Evolutionary conservation across 2,113 vertebrate species (phyloP).

Genomic region (Lycaon pictus): DNA sequence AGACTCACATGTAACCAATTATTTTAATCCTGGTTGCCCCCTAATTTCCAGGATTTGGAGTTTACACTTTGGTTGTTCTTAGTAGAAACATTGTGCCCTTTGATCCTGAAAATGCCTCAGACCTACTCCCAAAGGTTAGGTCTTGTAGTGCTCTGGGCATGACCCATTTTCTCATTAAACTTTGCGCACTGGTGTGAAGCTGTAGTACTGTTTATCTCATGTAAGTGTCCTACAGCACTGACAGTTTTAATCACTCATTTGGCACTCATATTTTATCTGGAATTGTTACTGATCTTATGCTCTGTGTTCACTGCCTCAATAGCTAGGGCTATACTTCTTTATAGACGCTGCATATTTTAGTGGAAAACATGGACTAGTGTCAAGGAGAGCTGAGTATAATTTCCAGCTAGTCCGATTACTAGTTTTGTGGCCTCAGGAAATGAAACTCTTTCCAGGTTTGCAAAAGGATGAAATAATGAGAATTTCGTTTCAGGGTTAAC

Average conservation of each 20-base stretch:
- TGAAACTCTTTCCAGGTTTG: slow-evolving; percentile 34
- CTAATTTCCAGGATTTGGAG: slow-evolving; percentile 4
- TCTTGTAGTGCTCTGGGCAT: background rate
- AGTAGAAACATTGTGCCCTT: background rate
- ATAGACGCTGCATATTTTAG: background rate
- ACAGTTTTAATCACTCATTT: background rate
- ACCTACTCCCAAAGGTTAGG: background rate
- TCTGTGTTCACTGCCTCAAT: background rate
- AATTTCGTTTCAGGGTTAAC: slow-evolving; percentile 3
- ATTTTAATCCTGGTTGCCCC: background rate
- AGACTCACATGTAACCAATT: background rate
- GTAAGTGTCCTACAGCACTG: background rate
- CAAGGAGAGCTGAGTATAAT: background rate
- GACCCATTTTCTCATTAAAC: background rate
- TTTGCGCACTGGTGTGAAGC: background rate
- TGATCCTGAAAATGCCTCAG: background rate
- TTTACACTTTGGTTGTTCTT: background rate
- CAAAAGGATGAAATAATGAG: background rate
- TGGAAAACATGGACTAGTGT: background rate
- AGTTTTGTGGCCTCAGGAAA: background rate
- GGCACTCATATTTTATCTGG: background rate
- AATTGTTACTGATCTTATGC: background rate
- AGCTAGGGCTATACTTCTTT: background rate
- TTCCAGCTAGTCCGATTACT: background rate
- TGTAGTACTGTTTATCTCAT: background rate